phyloP scores from a whole-genome alignment of 35 echinoderm and acorn worm genomes.

The Ptychodera flava region DNA sequence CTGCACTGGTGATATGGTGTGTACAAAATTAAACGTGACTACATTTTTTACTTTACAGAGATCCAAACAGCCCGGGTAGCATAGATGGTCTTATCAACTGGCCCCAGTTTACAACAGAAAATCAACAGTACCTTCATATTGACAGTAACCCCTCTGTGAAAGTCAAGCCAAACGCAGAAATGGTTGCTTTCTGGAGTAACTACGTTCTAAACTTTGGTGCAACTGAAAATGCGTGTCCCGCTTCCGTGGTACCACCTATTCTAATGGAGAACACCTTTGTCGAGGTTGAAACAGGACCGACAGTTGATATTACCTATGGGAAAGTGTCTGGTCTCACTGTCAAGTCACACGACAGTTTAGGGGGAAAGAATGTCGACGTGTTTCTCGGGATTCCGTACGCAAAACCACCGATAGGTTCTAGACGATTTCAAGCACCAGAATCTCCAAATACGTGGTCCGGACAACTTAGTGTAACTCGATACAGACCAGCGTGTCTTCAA shows the following conservation, averaged over 20 bases:
- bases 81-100: background rate
- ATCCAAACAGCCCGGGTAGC: background rate
- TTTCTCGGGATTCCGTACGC: conserved; percentile 27
- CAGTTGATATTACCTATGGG: background rate
- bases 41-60: too few relatives aligned
- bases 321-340: background rate
- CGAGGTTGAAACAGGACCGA: background rate
- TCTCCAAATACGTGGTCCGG: background rate
- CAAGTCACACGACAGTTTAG: background rate
- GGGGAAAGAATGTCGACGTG: background rate
- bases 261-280: background rate
- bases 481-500: conserved; percentile 13
- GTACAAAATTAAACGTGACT: too few relatives aligned
- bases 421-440: conserved; percentile 18
- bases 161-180: background rate
- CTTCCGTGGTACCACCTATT: background rate
- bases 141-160: background rate
- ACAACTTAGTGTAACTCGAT: background rate
- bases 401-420: conserved; percentile 19
- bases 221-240: background rate
- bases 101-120: background rate
- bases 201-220: background rate
- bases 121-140: background rate
- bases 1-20: too few relatives aligned
- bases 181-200: background rate